Evolutionary conservation across 2,113 vertebrate species (phyloP).

Genomic region (Corythornis vintsioides): DNA sequence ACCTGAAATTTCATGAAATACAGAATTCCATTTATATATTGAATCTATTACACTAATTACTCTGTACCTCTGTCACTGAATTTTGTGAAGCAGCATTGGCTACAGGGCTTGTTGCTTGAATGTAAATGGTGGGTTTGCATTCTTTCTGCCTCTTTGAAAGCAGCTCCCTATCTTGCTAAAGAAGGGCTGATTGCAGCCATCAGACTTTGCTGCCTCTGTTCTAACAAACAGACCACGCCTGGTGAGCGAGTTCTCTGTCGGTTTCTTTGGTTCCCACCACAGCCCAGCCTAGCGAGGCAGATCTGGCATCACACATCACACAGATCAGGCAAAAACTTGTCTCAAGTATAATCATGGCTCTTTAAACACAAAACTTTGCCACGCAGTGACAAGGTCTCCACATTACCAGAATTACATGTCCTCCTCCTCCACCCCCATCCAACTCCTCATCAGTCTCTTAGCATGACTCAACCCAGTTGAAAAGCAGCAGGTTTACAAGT

Average conservation of each 20-base stretch:
- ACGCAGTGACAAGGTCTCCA: slow-evolving; percentile 55
- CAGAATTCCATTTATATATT: background rate
- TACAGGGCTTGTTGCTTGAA: background rate
- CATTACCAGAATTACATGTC: slow-evolving; percentile 43
- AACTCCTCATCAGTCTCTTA: slow-evolving; percentile 17
- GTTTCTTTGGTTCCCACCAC: background rate
- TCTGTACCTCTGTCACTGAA: background rate
- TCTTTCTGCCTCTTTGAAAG: background rate
- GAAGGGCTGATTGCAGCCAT: background rate
- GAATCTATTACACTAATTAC: background rate
- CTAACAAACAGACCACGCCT: background rate
- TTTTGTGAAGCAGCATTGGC: background rate
- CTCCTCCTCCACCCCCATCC: slow-evolving; percentile 18
- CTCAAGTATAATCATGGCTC: slow-evolving; percentile 7
- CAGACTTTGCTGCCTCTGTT: background rate
- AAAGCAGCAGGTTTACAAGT: slow-evolving; percentile 53
- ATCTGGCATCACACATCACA: background rate
- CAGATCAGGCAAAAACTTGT: background rate
- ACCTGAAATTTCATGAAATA: background rate
- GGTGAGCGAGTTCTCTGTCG: background rate
- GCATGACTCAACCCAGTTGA: slow-evolving; percentile 46
- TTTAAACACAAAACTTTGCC: slow-evolving; percentile 43
- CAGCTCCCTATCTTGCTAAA: background rate
- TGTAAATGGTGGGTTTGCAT: background rate
- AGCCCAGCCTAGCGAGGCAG: background rate